Base-by-base conservation (phyloP, 1,140 invertebrate species). In the Apocrypta bakeri region DNA sequence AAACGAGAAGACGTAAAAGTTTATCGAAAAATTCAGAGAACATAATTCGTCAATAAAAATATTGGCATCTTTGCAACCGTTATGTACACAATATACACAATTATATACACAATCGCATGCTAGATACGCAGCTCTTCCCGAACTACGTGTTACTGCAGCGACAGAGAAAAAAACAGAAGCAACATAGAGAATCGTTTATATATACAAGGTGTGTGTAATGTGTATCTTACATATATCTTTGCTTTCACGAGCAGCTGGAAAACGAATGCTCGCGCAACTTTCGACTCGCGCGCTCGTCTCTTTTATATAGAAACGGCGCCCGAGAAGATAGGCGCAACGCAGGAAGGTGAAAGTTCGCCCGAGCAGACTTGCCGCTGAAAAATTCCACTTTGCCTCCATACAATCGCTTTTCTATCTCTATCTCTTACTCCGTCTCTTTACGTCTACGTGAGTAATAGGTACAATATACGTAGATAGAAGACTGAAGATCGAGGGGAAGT, bases 161-260 rank as follows among this genome's bases (percentile, higher is more conserved):
- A 24, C n/a, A n/a, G n/a, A n/a, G n/a, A n/a, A n/a, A n/a, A n/a
- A n/a, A n/a, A n/a, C 24, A 71, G 17, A 12, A 63, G 40, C 63
- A 69, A 7, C 25, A 64, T 56, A 56, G 48, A 56, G 48, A 21
- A 56, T n/a, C 24, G 29, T 17, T 1, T 9, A n/a, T 9, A 1
- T 71, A 48, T 4, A 48, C 31, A 71, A 17, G 37, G 17, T 79
- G 72, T 24, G 69, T 27, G 1, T 2, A 37, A 76, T 63, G 40
- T 9, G 7, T 1, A 9, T n/a, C n/a, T n/a, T 25, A 73, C 8
- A 73, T n/a, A 77, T 21, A 56, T 40, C 4, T 33, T 25, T 82
- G 76, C 88, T 90, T 90, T 89, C 88, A 88, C 88, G 85, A 88
- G 85, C 88, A 89, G 86, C 87, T 89, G 86, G 86, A 84, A 85